Conservation (phyloP, 2,888 invertebrate species). For the Tinea pellionella region DNA sequence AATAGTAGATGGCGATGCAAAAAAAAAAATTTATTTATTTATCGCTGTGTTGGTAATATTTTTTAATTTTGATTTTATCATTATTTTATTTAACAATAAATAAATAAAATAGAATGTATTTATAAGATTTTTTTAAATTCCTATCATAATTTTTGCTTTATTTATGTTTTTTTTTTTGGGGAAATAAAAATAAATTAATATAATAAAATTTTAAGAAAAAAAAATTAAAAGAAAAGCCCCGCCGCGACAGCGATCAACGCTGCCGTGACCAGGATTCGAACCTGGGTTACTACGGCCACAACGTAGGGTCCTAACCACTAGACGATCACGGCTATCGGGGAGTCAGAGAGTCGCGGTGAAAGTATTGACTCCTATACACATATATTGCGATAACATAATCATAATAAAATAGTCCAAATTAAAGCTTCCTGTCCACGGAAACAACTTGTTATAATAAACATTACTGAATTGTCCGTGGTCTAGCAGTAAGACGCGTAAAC, state of each 20-base stretch:
- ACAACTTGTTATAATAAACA: too few species aligned
- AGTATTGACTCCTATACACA: neutral
- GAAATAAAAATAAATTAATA: neutral
- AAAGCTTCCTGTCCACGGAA: too few species aligned
- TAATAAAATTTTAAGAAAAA: constrained; percentile 14
- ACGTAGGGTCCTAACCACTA: constrained; percentile 66
- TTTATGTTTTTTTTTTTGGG: neutral
- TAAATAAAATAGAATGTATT: neutral
- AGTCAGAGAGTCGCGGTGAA: neutral
- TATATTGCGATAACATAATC: too few species aligned
- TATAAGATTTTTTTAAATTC: neutral
- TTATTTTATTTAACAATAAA: neutral
- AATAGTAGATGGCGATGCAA: neutral
- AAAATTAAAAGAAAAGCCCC: constrained; percentile 30
- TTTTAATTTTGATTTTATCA: neutral
- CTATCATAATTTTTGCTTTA: neutral
- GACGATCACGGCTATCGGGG: constrained; percentile 30
- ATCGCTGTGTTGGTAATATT: too few species aligned
- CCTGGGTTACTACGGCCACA: constrained; percentile 72
- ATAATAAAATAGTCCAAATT: too few species aligned
- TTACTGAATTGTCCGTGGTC: too few species aligned
- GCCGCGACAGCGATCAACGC: constrained; percentile 49
- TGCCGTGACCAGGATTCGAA: constrained; percentile 76
- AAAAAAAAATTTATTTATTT: neutral
- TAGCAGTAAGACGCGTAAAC: too few species aligned